Conservation (phyloP, 1,140 invertebrate genomes). For the Scaptomyza pallida region DNA sequence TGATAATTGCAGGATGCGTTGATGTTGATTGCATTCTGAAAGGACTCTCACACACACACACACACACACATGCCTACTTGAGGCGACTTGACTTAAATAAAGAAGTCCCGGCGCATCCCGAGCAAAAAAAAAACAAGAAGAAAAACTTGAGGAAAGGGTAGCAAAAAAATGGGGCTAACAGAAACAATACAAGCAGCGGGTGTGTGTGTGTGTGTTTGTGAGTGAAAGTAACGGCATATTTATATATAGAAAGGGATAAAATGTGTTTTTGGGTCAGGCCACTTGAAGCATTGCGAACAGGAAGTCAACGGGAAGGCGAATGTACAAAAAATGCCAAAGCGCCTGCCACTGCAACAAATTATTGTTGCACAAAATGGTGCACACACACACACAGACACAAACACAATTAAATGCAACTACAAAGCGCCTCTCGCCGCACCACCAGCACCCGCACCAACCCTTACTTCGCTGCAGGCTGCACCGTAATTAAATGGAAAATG, state of each 20-base stretch:
- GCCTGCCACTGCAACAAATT: slow-evolving; percentile 56
- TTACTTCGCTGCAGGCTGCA: slow-evolving; percentile 4
- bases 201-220: slow-evolving; percentile 28
- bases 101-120: slow-evolving; percentile 75
- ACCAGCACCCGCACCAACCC: too few relatives aligned
- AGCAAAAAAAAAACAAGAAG: slow-evolving; percentile 40
- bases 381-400: slow-evolving; percentile 53
- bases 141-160: slow-evolving; percentile 50
- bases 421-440: slow-evolving; percentile 57
- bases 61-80: slow-evolving; percentile 43
- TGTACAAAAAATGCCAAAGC: slow-evolving; percentile 50
- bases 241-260: slow-evolving; percentile 55
- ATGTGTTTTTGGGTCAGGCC: slow-evolving; percentile 83
- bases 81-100: slow-evolving; percentile 78
- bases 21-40: slow-evolving; percentile 75
- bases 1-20: slow-evolving; percentile 81
- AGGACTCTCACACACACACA: slow-evolving; percentile 41
- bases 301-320: slow-evolving; percentile 38
- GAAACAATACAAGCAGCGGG: slow-evolving; percentile 64
- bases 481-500: slow-evolving; percentile 74
- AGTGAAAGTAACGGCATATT: slow-evolving; percentile 27
- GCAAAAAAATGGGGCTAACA: slow-evolving; percentile 69
- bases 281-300: slow-evolving; percentile 68
- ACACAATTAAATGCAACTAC: slow-evolving; percentile 72
- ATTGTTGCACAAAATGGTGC: slow-evolving; percentile 73